Evolutionary conservation across 1,140 invertebrate genomes (phyloP).

Genomic region (Papilio glaucus): DNA sequence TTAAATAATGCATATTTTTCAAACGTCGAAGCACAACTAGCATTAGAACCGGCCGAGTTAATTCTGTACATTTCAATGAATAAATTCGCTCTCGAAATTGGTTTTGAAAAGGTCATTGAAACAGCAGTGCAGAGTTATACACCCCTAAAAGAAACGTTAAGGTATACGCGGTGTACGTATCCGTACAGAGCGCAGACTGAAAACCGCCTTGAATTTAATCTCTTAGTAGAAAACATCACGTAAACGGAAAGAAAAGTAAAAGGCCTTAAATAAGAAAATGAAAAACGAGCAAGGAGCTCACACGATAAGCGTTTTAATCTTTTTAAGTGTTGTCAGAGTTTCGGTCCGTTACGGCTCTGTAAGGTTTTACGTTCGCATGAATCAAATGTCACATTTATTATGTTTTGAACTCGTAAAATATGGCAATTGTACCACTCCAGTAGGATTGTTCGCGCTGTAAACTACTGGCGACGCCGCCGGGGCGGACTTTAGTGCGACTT

Average conservation of each 20-base stretch:
- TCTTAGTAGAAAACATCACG: constrained; percentile 65
- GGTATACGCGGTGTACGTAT: not conserved
- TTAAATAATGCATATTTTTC: constrained; percentile 13
- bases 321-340: constrained; percentile 72
- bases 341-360: constrained; percentile 44
- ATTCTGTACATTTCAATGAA: constrained; percentile 14
- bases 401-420: constrained; percentile 38
- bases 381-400: constrained; percentile 39
- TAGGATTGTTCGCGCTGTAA: constrained; percentile 21
- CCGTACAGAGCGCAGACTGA: constrained; percentile 7
- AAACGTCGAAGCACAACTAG: constrained; percentile 20
- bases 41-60: not conserved
- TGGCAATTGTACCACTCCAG: constrained; percentile 25
- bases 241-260: constrained; percentile 70
- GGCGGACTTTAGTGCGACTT: constrained; percentile 24
- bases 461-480: constrained; percentile 9
- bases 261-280: constrained; percentile 71
- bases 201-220: constrained; percentile 65
- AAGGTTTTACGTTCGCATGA: constrained; percentile 34
- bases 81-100: constrained; percentile 10
- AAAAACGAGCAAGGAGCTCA: constrained; percentile 72
- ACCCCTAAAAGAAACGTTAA: constrained; percentile 29
- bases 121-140: constrained; percentile 11
- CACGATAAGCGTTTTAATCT: constrained; percentile 78
- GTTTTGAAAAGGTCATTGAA: constrained; percentile 36